Percentiles rank a stretch among this genome's conserved stretches.
These are phyloP conservation scores for Pachycephus smyrnensis DNA, from an alignment of 2,888 invertebrate genomes.

Conservation along the genomic window DNA sequence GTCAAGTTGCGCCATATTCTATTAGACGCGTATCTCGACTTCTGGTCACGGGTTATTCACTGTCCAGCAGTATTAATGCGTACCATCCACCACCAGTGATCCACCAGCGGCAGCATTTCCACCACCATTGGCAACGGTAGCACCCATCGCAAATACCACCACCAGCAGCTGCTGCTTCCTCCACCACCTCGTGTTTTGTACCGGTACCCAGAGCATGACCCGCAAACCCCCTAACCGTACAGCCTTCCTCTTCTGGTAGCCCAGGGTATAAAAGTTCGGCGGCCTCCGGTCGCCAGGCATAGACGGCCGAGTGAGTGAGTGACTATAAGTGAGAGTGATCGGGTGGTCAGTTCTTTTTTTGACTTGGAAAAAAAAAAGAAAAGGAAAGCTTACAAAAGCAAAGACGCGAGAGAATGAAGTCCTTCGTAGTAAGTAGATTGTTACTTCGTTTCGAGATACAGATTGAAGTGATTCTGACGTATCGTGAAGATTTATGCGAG, in stretches of 20 bases:
- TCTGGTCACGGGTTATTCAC: not conserved
- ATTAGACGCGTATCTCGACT: not conserved
- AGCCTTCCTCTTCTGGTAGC: conserved; percentile 16
- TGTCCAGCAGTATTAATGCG: not conserved
- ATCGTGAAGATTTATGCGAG: not conserved
- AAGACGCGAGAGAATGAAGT: not conserved
- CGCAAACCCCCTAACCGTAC: conserved; percentile 5
- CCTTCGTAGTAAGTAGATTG: not conserved
- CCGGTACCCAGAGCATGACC: conserved; percentile 1
- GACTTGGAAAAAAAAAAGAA: not conserved
- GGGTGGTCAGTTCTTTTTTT: not conserved
- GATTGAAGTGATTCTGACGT: not conserved
- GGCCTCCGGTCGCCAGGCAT: conserved; percentile 36
- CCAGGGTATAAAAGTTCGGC: conserved; percentile 42
- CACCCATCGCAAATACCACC: not conserved
- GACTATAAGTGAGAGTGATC: conserved; percentile 12
- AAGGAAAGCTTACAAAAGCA: not conserved
- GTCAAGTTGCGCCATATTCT: not conserved
- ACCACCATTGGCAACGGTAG: not conserved
- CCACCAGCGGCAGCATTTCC: no score
- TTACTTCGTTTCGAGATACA: not conserved
- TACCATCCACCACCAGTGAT: not conserved
- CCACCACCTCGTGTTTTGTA: not conserved
- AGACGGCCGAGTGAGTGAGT: conserved; percentile 35
- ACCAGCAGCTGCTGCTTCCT: not conserved